phyloP scores from a whole-genome alignment of 1,140 invertebrate species.

The Hyles vespertilio region DNA sequence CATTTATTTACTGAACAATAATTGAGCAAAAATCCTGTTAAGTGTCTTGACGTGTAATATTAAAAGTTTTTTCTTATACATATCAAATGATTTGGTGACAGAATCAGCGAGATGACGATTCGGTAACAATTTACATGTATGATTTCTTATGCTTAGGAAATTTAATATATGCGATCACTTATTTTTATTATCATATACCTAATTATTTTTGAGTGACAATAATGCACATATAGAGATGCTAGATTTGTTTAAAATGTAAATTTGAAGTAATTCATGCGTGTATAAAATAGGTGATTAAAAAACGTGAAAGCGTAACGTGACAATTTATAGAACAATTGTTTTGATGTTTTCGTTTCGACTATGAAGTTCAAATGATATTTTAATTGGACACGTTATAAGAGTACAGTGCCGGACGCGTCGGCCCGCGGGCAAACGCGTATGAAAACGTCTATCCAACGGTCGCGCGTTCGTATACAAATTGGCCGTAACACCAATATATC shows the following conservation, averaged over 20 bases:
- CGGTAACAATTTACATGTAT: constrained; percentile 11
- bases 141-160: constrained; percentile 16
- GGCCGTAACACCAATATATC: constrained; percentile 53
- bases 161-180: constrained; percentile 12
- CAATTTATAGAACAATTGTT: constrained; percentile 6
- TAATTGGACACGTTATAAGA: constrained; percentile 33
- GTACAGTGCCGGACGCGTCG: constrained; percentile 30
- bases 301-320: neutral
- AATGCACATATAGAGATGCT: constrained; percentile 23
- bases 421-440: neutral
- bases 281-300: neutral
- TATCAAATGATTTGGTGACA: constrained; percentile 30
- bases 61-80: constrained; percentile 28
- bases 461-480: constrained; percentile 10
- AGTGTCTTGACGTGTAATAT: constrained; percentile 18
- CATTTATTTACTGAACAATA: constrained; percentile 28
- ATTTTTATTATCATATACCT: neutral
- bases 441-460: neutral
- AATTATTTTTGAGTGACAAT: constrained; percentile 21
- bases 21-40: constrained; percentile 31
- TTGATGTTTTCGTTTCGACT: neutral
- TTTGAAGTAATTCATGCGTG: neutral
- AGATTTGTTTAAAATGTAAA: constrained; percentile 18
- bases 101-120: constrained; percentile 10
- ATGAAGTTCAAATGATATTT: constrained; percentile 39